These are phyloP conservation scores for Morinoia aosen DNA, from an alignment of 2,888 invertebrate genomes.

Conservation along the genomic window DNA sequence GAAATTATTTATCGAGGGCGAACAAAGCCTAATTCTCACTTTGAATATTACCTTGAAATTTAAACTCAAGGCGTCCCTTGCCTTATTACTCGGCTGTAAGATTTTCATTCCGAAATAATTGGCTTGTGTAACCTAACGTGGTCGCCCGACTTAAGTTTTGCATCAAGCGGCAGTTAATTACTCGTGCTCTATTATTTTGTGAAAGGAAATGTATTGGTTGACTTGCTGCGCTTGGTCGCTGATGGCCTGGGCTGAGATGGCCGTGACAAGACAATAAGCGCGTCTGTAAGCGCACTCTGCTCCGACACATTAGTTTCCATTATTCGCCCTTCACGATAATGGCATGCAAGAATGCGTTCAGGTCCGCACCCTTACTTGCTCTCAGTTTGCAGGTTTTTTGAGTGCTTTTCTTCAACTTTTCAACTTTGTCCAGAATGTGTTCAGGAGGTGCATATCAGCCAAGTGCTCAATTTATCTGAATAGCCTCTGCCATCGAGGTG, in stretches of 20 bases:
- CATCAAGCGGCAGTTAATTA: background rate
- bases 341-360: conserved; percentile 43
- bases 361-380: conserved; percentile 15
- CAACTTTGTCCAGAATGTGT: background rate
- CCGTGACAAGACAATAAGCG: conserved; percentile 50
- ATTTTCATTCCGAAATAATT: background rate
- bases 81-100: background rate
- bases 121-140: background rate
- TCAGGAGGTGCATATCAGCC: background rate
- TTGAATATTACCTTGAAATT: background rate
- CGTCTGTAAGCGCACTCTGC: background rate
- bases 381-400: background rate
- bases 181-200: conserved; percentile 12
- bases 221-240: background rate
- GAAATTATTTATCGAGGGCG: background rate
- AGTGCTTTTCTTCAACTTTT: background rate
- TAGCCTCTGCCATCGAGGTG: background rate
- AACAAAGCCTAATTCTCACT: background rate
- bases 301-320: conserved; percentile 34
- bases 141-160: background rate
- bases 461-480: background rate
- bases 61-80: background rate
- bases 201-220: conserved; percentile 15
- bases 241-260: background rate
- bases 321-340: conserved; percentile 50